These are phyloP conservation scores for Stenotaenia linearis DNA, from an alignment of 2,888 invertebrate genomes.

Conservation along the genomic window DNA sequence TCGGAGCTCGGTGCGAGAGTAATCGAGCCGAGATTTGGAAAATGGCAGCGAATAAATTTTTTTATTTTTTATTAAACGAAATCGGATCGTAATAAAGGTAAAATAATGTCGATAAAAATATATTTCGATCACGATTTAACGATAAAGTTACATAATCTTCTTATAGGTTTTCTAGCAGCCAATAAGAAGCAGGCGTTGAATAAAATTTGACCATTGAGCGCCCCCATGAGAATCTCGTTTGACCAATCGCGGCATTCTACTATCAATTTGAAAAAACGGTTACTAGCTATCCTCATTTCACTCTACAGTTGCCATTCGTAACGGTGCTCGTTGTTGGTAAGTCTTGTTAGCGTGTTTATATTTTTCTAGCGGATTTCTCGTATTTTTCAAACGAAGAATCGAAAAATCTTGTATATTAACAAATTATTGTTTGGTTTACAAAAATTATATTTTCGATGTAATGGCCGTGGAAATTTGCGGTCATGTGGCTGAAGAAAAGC, in stretches of 20 bases:
- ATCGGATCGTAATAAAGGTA: no score
- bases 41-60: no score
- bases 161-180: neutral
- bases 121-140: no score
- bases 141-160: no score
- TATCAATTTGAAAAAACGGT: slow-evolving; percentile 4
- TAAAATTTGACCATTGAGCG: neutral
- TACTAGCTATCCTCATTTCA: neutral
- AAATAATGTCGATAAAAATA: no score
- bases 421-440: neutral
- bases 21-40: no score
- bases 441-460: neutral
- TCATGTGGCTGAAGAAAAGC: slow-evolving; percentile 24
- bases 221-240: neutral
- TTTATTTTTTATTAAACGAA: no score
- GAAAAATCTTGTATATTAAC: neutral
- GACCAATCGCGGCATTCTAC: neutral
- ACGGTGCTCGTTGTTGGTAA: neutral
- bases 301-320: neutral
- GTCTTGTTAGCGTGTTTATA: neutral
- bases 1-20: no score
- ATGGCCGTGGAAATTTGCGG: neutral
- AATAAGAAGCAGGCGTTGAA: neutral
- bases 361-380: neutral
- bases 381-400: neutral